Percentiles rank a stretch among this genome's conserved stretches.
These are phyloP conservation scores for Chloroclysta siterata DNA, from an alignment of 2,888 invertebrate genomes.

Conservation along the genomic window DNA sequence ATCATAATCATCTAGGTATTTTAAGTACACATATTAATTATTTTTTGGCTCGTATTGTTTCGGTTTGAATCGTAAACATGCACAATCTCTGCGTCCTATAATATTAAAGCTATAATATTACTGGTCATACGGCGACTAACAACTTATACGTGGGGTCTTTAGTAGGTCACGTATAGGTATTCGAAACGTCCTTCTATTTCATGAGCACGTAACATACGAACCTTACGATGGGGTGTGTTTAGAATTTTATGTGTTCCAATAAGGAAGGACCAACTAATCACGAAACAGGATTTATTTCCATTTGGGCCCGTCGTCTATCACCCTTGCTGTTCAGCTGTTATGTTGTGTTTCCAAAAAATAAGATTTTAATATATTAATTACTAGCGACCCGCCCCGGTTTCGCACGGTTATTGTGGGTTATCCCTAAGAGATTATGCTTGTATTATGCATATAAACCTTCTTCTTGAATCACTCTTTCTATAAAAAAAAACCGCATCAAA, in stretches of 20 bases:
- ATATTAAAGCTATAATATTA: slow-evolving; percentile 30
- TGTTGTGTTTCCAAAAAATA: too few relatives aligned
- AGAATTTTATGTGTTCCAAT: slow-evolving; percentile 22
- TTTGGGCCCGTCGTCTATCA: background rate
- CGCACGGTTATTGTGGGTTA: too few relatives aligned
- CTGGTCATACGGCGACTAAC: slow-evolving; percentile 28
- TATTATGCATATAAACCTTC: too few relatives aligned
- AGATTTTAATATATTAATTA: too few relatives aligned
- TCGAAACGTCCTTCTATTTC: slow-evolving; percentile 15
- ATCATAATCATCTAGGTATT: too few relatives aligned
- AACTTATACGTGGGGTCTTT: slow-evolving; percentile 24
- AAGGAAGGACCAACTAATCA: slow-evolving; percentile 18
- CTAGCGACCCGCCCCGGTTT: too few relatives aligned
- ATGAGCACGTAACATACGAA: slow-evolving; percentile 28
- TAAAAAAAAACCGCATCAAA: too few relatives aligned
- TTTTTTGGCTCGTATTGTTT: too few relatives aligned
- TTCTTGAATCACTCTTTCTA: too few relatives aligned
- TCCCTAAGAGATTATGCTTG: too few relatives aligned
- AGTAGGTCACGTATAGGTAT: slow-evolving; percentile 31
- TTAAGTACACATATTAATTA: too few relatives aligned
- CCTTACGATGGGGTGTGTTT: slow-evolving; percentile 21
- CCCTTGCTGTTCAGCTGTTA: too few relatives aligned
- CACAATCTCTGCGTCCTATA: slow-evolving; percentile 4
- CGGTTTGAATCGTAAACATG: slow-evolving; percentile 1
- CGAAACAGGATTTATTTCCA: background rate